These are phyloP conservation scores for Leptodactylus fallax DNA, from an alignment of 2,797 vertebrate genomes.

Conservation along the genomic window DNA sequence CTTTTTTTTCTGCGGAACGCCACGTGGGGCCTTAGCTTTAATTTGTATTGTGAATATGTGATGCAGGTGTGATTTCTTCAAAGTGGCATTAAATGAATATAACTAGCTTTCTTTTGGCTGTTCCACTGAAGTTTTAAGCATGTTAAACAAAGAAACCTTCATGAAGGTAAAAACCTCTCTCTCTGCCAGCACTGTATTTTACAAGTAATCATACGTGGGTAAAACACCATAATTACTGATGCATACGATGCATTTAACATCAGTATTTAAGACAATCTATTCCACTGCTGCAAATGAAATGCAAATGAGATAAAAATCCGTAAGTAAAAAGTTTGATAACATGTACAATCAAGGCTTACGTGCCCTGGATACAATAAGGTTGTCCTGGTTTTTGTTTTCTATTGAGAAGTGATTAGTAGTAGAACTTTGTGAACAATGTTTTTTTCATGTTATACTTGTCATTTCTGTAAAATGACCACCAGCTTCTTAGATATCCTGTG, in stretches of 20 bases:
- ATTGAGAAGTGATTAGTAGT: not conserved
- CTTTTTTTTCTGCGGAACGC: no score
- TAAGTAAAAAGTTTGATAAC: not conserved
- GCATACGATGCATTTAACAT: conserved; percentile 37
- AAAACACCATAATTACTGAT: conserved; percentile 41
- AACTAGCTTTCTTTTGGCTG: conserved; percentile 21
- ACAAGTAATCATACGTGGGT: conserved; percentile 26
- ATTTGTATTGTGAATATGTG: not conserved
- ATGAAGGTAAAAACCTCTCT: not conserved
- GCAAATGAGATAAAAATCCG: not conserved
- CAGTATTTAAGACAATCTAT: conserved; percentile 28
- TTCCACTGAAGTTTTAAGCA: conserved; percentile 20
- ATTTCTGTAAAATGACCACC: no score
- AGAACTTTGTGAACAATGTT: not conserved
- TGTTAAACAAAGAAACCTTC: not conserved
- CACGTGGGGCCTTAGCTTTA: no score
- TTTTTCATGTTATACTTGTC: not conserved
- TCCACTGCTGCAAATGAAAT: not conserved
- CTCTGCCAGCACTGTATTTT: conserved; percentile 27
- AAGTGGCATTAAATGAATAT: not conserved
- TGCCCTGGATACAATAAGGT: not conserved
- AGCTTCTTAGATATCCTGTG: no score
- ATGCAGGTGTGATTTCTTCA: not conserved
- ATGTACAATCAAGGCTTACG: not conserved
- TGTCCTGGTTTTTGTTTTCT: not conserved